Percentiles rank a stretch among this genome's conserved stretches.
These are phyloP conservation scores for Seira musarum DNA, from an alignment of 2,888 invertebrate species.

Conservation along the genomic window DNA sequence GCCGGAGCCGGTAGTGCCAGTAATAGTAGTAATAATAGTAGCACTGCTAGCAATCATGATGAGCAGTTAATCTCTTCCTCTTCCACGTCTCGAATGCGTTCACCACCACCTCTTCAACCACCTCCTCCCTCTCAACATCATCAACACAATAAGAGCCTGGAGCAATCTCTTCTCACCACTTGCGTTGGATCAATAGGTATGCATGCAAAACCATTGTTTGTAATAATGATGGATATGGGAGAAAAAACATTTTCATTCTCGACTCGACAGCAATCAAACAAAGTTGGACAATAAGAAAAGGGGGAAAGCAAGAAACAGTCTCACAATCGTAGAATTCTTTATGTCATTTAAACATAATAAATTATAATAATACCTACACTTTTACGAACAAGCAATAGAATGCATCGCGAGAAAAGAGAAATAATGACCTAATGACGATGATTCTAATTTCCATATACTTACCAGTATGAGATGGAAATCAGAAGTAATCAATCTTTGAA, in stretches of 20 bases:
- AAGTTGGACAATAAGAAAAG: slow-evolving; percentile 17
- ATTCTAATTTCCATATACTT: too few species aligned
- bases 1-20: slow-evolving; percentile 21
- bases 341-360: too few species aligned
- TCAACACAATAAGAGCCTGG: slow-evolving; percentile 73
- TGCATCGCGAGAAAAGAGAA: too few species aligned
- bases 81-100: slow-evolving; percentile 70
- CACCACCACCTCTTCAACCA: too few species aligned
- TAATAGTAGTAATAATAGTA: slow-evolving; percentile 69
- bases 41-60: slow-evolving; percentile 72
- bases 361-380: too few species aligned
- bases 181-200: slow-evolving; percentile 90
- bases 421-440: too few species aligned
- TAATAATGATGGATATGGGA: neutral
- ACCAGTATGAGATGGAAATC: too few species aligned
- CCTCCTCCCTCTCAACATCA: too few species aligned
- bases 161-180: slow-evolving; percentile 85
- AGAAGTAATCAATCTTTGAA: too few species aligned
- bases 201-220: slow-evolving; percentile 59
- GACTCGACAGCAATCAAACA: too few species aligned
- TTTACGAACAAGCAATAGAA: too few species aligned
- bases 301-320: slow-evolving; percentile 72
- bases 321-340: slow-evolving; percentile 74
- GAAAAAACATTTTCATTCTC: slow-evolving; percentile 1
- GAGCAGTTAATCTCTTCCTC: slow-evolving; percentile 69